A percentile compares a stretch with the other conserved stretches of the same genome.
Evolutionary conservation across 2,113 vertebrate genomes (phyloP).

Genomic region (Gallinago media): DNA sequence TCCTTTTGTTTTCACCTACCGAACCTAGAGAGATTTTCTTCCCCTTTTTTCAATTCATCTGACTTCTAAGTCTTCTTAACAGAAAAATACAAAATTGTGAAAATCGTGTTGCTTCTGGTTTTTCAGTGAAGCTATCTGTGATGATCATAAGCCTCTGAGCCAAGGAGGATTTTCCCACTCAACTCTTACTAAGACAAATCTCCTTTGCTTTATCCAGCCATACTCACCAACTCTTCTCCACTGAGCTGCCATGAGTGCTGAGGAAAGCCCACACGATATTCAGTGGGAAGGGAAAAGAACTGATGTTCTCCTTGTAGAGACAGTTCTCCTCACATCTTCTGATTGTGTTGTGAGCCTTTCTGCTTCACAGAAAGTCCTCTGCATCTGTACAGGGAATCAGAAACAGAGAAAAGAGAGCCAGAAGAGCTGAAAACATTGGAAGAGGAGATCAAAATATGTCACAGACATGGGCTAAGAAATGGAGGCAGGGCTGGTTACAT

Average conservation of each 20-base stretch:
- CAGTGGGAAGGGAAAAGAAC: not conserved
- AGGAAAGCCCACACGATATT: not conserved
- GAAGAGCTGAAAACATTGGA: not conserved
- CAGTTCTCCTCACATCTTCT: not conserved
- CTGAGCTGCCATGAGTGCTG: not conserved
- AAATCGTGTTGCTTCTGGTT: not conserved
- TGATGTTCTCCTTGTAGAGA: not conserved
- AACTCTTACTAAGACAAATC: not conserved
- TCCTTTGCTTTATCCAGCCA: not conserved
- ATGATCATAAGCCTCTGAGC: not conserved
- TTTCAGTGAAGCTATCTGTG: not conserved
- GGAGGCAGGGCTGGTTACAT: not conserved
- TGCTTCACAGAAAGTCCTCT: not conserved
- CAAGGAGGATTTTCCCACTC: not conserved
- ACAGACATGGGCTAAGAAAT: not conserved
- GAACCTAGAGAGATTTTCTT: not conserved
- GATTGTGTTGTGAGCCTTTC: not conserved
- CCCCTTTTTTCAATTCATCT: not conserved
- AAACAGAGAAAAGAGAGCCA: not conserved
- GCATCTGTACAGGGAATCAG: not conserved
- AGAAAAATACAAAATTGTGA: not conserved
- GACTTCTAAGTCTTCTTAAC: not conserved
- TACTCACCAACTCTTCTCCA: not conserved
- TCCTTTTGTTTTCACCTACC: not conserved
- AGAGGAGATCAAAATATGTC: not conserved